Conservation (phyloP, 2,797 vertebrate species). For the Oreortyx pictus region DNA sequence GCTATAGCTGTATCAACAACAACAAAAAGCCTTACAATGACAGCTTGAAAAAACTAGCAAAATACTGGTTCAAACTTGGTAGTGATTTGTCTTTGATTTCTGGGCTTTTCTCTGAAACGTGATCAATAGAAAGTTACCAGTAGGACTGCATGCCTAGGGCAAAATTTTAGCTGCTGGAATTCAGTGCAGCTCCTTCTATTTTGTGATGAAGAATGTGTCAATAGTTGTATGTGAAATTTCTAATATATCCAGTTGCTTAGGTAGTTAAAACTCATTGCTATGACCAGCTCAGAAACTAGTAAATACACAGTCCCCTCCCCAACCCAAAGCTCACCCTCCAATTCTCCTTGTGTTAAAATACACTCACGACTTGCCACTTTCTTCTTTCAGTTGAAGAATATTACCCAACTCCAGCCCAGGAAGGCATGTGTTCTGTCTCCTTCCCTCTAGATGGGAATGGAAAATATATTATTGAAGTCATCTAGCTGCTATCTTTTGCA, state of each 20-base stretch:
- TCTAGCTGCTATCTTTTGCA: not conserved
- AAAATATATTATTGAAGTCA: not conserved
- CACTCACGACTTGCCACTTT: not conserved
- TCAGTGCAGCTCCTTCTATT: not conserved
- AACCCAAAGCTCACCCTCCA: not conserved
- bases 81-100: not conserved
- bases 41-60: not conserved
- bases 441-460: not conserved
- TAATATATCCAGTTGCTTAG: not conserved
- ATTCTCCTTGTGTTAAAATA: not conserved
- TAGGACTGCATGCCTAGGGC: not conserved
- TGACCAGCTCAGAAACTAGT: not conserved
- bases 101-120: not conserved
- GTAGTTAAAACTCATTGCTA: not conserved
- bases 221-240: not conserved
- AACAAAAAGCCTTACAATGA: not conserved
- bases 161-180: not conserved
- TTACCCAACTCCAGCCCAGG: not conserved
- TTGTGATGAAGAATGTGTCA: not conserved
- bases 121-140: not conserved
- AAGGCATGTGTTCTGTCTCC: not conserved
- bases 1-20: not conserved
- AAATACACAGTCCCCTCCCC: not conserved
- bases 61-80: not conserved
- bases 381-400: not conserved